phyloP scores from a whole-genome alignment of 2,113 vertebrate genomes.

The Trematomus loennbergii region DNA sequence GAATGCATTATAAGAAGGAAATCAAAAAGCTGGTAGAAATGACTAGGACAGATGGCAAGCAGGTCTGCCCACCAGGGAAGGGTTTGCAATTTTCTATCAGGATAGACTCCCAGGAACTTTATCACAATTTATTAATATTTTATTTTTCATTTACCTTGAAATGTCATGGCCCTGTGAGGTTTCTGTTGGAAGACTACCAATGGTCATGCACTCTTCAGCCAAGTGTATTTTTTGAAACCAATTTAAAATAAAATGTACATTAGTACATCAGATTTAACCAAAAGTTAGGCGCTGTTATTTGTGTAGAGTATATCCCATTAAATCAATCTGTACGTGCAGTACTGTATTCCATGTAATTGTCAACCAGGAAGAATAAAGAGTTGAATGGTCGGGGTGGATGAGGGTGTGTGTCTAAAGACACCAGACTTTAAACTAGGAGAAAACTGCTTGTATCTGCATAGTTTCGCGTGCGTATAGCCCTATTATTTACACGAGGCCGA shows the following conservation, averaged over 20 bases:
- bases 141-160: neutral
- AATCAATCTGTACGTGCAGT: too few species aligned
- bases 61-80: slow-evolving; percentile 11
- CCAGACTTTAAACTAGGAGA: too few species aligned
- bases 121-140: slow-evolving; percentile 29
- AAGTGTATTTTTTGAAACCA: neutral
- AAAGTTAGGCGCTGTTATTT: too few species aligned
- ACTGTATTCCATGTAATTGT: too few species aligned
- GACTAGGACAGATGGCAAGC: neutral
- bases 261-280: neutral
- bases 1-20: slow-evolving; percentile 19
- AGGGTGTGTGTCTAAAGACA: too few species aligned
- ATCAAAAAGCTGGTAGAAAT: slow-evolving; percentile 36
- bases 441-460: too few species aligned
- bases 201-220: neutral
- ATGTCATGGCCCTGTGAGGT: neutral
- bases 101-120: slow-evolving; percentile 19
- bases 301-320: too few species aligned
- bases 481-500: too few species aligned
- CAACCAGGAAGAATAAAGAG: too few species aligned
- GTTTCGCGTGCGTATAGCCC: too few species aligned
- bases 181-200: neutral
- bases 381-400: too few species aligned
- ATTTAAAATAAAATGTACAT: neutral
- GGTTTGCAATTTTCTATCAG: slow-evolving; percentile 26